A percentile compares a stretch with the other conserved stretches of the same genome.
Evolutionary conservation across 2,113 vertebrate species (phyloP).

Genomic region (Rafetus swinhoei): DNA sequence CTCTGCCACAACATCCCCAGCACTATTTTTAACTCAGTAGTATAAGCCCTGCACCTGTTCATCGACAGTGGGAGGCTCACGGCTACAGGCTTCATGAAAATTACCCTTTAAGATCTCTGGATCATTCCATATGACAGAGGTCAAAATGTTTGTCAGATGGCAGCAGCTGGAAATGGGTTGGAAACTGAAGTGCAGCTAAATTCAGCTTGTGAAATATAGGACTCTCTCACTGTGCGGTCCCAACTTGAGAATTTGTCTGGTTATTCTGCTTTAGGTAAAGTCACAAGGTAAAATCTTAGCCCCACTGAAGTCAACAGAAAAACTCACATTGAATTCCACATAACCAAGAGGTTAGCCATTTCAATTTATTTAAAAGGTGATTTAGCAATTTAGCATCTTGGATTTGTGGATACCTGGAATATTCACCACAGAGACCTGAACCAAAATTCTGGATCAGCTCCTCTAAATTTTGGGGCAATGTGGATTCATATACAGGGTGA

Average conservation of each 20-base stretch:
- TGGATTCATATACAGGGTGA: too few species aligned
- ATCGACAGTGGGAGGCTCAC: too few species aligned
- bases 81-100: too few species aligned
- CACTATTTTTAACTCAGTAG: too few species aligned
- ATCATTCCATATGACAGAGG: not conserved
- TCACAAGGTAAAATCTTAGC: not conserved
- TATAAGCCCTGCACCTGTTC: too few species aligned
- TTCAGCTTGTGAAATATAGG: fast-evolving
- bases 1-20: too few species aligned
- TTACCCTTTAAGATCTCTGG: not conserved
- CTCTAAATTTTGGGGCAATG: not conserved
- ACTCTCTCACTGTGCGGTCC: not conserved
- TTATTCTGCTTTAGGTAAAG: not conserved
- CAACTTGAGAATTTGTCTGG: not conserved
- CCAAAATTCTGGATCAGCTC: not conserved
- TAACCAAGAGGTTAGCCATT: not conserved
- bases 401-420: not conserved
- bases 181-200: not conserved
- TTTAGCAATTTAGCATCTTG: too few species aligned
- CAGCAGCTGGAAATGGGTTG: not conserved
- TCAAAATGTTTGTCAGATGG: not conserved
- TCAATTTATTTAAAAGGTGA: not conserved
- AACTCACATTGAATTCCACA: not conserved
- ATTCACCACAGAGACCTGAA: not conserved
- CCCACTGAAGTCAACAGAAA: not conserved